Percentiles rank a stretch among this genome's conserved stretches.
phyloP scores from a whole-genome alignment of 2,888 invertebrate species.

The Notodonta ziczac region DNA sequence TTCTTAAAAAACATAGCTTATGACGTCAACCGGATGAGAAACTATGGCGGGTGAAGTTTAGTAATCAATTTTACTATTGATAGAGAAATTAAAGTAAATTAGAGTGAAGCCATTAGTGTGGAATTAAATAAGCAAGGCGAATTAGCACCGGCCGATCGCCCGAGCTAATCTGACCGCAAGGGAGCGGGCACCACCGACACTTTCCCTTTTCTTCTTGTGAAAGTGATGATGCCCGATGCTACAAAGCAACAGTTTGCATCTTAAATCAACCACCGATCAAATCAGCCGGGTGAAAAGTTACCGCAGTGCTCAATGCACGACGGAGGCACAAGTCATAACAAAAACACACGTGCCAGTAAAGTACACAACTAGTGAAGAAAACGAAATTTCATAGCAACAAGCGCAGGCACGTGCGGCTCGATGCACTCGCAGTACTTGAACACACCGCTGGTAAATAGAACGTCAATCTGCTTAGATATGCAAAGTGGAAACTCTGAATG shows the following conservation, averaged over 20 bases:
- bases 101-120: constrained; percentile 61
- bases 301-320: constrained; percentile 19
- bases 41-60: constrained; percentile 25
- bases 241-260: constrained; percentile 71
- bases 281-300: constrained; percentile 41
- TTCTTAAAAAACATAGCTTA: constrained; percentile 25
- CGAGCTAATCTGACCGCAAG: constrained; percentile 80
- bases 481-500: constrained; percentile 63
- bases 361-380: constrained; percentile 39
- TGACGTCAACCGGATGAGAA: constrained; percentile 15
- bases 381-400: constrained; percentile 51
- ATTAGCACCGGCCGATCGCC: constrained; percentile 73
- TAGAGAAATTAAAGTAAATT: constrained; percentile 61
- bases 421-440: constrained; percentile 39
- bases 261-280: constrained; percentile 57
- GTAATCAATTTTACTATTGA: constrained; percentile 37
- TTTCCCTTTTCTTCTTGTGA: constrained; percentile 83
- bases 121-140: constrained; percentile 76
- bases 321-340: constrained; percentile 14
- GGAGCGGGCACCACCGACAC: constrained; percentile 74
- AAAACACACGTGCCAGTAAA: constrained; percentile 28
- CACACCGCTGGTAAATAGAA: constrained; percentile 55
- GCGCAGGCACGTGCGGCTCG: constrained; percentile 47
- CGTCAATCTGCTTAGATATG: constrained; percentile 61
- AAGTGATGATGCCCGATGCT: constrained; percentile 79